Conservation (phyloP, 2,888 invertebrate species). For the Leptinotarsa peninsularis region DNA sequence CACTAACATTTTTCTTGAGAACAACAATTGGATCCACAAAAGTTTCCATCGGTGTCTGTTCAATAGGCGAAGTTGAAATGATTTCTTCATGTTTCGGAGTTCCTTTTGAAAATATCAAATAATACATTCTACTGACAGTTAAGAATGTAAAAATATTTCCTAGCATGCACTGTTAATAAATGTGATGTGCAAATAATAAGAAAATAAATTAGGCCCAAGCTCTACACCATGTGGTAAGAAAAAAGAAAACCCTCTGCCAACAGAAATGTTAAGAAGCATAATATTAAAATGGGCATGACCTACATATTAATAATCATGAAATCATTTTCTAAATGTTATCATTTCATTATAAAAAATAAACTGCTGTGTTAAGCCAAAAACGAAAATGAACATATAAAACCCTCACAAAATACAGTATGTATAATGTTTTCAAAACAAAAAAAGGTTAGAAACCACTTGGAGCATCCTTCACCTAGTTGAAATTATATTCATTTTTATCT, state of each 20-base stretch:
- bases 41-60: constrained; percentile 39
- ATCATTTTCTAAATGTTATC: background rate
- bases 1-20: constrained; percentile 62
- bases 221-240: constrained; percentile 42
- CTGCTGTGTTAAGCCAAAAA: too few relatives aligned
- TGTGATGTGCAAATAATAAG: constrained; percentile 48
- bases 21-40: constrained; percentile 56
- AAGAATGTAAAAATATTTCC: constrained; percentile 37
- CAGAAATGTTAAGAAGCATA: constrained; percentile 41
- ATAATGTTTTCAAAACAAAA: too few relatives aligned
- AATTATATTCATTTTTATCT: background rate
- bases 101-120: constrained; percentile 56
- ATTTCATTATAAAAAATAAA: background rate
- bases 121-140: constrained; percentile 51
- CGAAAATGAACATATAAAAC: background rate
- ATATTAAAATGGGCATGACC: constrained; percentile 64
- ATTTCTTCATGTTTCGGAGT: constrained; percentile 48
- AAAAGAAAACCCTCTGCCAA: constrained; percentile 40
- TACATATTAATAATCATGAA: constrained; percentile 33
- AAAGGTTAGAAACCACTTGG: too few relatives aligned
- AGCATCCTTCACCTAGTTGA: too few relatives aligned
- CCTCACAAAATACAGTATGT: background rate
- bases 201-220: constrained; percentile 41
- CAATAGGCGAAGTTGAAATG: constrained; percentile 55
- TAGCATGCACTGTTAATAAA: constrained; percentile 45